Base-by-base conservation (phyloP, 1,140 invertebrate species). In the Lepidotrigona ventralis region DNA sequence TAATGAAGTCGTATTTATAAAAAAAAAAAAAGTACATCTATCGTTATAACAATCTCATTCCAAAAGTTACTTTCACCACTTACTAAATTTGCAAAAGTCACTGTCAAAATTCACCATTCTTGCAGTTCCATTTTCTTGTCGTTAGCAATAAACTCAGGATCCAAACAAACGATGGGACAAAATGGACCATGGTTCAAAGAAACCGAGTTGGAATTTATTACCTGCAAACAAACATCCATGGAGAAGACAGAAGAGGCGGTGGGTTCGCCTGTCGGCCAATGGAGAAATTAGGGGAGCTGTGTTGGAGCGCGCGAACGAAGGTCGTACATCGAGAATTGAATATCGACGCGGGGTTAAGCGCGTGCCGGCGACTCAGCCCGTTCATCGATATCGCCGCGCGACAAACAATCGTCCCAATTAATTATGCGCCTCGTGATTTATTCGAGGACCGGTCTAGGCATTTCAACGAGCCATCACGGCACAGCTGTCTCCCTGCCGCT, bases 361-460 rank as follows among this genome's bases (percentile, higher is more conserved):
- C 75, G 60, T 51, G 66, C 56, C 78, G 12, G 56, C 78, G 76
- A 80, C 69, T 68, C 66, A 23, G 66, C 39, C 70, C 86, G 81
- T 82, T 77, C 81, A 79, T 84, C 81, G 89, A 89, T 88, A 90
- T 84, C 73, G 64, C 86, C 19, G 39, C 33, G 75, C 69, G 82
- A 83, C 81, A 82, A 86, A 87, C 85, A 90, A 90, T 87, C 82
- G 76, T 53, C 56, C 76, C 89, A 84, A 88, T 90, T 89, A 90
- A 90, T 90, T 90, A 90, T 89, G 88, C 81, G 58, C 17, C 70
- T 39, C 72, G 76, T 88, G 86, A 88, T 88, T 88, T 88, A 88
- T 88, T 88, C 46, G 86, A 88, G 83, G 74, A 63, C 39, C 70
- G 79, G 64, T 72, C 68, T 46, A 84, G 85, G 64, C 73, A 78